phyloP scores from a whole-genome alignment of 2,888 invertebrate species.

The Microchrysa polita region DNA sequence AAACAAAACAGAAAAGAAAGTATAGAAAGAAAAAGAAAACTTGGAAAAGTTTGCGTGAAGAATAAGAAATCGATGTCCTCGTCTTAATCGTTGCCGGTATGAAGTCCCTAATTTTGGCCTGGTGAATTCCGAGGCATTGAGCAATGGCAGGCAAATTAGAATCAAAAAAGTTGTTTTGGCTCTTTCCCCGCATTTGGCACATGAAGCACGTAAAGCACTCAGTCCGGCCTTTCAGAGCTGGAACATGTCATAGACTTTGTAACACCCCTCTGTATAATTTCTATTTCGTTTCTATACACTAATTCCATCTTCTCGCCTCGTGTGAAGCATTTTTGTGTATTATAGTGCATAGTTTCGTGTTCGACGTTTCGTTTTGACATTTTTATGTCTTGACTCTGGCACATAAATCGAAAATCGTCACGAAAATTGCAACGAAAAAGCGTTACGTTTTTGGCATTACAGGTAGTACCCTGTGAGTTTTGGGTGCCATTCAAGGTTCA shows the following conservation, averaged over 20 bases:
- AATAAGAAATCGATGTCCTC: conserved; percentile 23
- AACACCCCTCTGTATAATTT: background rate
- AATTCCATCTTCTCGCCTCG: conserved; percentile 6
- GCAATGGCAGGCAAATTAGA: conserved; percentile 30
- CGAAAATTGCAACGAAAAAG: no score
- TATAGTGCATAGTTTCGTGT: conserved; percentile 8
- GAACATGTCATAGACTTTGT: no score
- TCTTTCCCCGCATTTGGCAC: background rate
- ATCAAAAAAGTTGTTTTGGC: no score
- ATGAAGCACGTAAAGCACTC: background rate
- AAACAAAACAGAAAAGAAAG: background rate
- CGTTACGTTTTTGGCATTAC: no score
- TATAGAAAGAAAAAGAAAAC: conserved; percentile 26
- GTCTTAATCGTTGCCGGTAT: background rate
- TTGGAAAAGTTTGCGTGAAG: conserved; percentile 40
- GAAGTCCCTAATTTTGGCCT: conserved; percentile 29
- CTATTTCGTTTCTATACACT: background rate
- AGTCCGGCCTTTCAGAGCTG: no score
- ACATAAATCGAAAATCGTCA: no score
- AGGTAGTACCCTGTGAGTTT: no score
- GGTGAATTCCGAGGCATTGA: conserved; percentile 21
- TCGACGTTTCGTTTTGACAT: no score
- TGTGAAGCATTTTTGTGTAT: conserved; percentile 29
- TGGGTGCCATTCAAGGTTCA: no score
- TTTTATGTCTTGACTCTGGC: no score